Percentiles rank a stretch among this genome's conserved stretches.
Conservation (phyloP, 2,113 vertebrate genomes). For the Ceratotherium simum region DNA sequence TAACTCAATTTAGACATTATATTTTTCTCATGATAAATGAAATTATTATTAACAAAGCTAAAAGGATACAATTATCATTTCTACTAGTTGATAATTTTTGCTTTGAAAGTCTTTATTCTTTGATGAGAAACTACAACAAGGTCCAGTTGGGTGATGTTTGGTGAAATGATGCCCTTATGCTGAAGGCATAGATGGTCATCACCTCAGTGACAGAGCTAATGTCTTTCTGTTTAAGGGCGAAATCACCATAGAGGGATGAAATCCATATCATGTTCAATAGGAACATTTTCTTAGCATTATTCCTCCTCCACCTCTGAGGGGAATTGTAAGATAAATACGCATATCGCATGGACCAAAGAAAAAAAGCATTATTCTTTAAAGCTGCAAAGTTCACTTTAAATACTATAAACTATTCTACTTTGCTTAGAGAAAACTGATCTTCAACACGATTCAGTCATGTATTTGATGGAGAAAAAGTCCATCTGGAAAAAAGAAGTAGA, state of each 20-base stretch:
- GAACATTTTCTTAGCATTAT: neutral
- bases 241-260: neutral
- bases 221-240: neutral
- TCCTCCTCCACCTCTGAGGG: neutral
- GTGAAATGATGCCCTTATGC: slow-evolving; percentile 2
- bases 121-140: slow-evolving; percentile 68
- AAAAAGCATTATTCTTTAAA: neutral
- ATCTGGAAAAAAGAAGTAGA: neutral
- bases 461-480: neutral
- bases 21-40: neutral
- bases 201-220: slow-evolving; percentile 52
- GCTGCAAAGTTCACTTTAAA: neutral
- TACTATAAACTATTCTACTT: neutral
- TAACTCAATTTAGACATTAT: neutral
- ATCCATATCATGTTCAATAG: neutral
- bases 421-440: neutral
- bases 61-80: neutral
- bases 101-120: slow-evolving; percentile 69
- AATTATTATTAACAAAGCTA: neutral
- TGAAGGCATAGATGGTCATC: slow-evolving; percentile 51
- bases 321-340: neutral
- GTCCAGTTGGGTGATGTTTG: neutral
- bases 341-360: neutral
- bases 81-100: neutral
- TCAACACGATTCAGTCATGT: neutral